Evolutionary conservation across 1,140 invertebrate species (phyloP), one percentile per base, ranked within the genome.

Genomic region (Platyscapa corneri): DNA sequence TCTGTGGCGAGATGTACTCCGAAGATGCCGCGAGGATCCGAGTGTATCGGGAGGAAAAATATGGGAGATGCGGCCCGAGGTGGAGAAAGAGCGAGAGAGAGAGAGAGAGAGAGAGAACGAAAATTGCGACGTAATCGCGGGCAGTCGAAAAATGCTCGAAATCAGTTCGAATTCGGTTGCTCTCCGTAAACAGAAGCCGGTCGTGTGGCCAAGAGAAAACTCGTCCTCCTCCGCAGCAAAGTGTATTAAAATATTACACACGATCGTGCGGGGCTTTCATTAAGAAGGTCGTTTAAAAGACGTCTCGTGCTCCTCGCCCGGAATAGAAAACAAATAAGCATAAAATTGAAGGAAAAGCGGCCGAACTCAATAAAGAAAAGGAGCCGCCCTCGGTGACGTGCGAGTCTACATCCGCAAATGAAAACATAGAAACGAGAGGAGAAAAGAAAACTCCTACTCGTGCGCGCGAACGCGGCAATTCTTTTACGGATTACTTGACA

Each of bases 401-500:
- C 74, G 74, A 49, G 83, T 56, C 34, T 76, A 67, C 12, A 85
- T 56, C 39, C 32, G 53, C 18, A 78, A 72, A 64, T 46, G 32
- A 82, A 46, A 65, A 42, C 39, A 30, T 0, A 37, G 18, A 79
- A 56, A 65, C 53, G 27, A 53, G 74, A 30, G 14, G 42, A 37
- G 37, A 67, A 46, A 39, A 49, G 30, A 84, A 65, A 56, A n/a
- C 74, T 67, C 39, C 27, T 5, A 49, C 65, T 16, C 18, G 83
- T 46, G 10, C 49, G 76, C 85, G 75, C 84, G 87, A 88, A 89
- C 87, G 88, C 86, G 89, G 87, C 88, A 90, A 91, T 89, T 90
- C 89, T 89, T 89, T 84, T 86, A 87, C 87, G 89, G 88, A 91
- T 91, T 91, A 91, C 87, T 86, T 78, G 87, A 84, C 88, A 88